Conservation (phyloP, 2,888 invertebrate species). For the Yponomeuta malinellus region DNA sequence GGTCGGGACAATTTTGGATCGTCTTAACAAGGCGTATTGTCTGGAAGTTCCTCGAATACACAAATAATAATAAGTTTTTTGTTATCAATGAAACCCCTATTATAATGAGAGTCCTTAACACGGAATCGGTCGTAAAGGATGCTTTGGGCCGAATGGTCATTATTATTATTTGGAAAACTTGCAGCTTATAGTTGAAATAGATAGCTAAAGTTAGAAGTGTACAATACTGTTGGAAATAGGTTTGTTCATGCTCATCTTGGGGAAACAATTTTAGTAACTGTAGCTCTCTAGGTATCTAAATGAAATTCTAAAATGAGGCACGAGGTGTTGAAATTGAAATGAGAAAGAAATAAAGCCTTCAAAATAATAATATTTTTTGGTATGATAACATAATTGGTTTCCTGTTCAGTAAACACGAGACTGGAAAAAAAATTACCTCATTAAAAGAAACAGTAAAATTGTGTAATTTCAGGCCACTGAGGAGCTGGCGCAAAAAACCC, state of each 20-base stretch:
- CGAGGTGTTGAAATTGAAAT: no score
- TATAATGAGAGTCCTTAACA: no score
- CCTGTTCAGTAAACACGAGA: conserved; percentile 7
- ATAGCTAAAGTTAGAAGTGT: no score
- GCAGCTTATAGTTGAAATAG: no score
- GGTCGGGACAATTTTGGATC: conserved; percentile 36
- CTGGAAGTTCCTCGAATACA: conserved; percentile 19
- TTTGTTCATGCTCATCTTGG: no score
- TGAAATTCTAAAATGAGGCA: no score
- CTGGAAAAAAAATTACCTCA: conserved; percentile 3
- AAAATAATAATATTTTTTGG: not conserved
- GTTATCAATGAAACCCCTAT: not conserved
- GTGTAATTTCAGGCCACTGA: conserved; percentile 5
- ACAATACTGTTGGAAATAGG: no score
- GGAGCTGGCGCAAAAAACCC: conserved; percentile 2
- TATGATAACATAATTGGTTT: not conserved
- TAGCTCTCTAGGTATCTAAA: no score
- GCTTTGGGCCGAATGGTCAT: no score
- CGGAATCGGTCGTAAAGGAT: no score
- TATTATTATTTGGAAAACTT: no score
- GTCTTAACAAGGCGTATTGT: conserved; percentile 48
- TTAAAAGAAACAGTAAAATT: conserved; percentile 11
- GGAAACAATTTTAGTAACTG: no score
- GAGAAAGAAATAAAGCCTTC: not conserved
- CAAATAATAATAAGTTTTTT: not conserved